A percentile compares a stretch with the other conserved stretches of the same genome.
These are phyloP conservation scores for Drosophila orena DNA, from an alignment of 1,140 invertebrate genomes.

Conservation along the genomic window DNA sequence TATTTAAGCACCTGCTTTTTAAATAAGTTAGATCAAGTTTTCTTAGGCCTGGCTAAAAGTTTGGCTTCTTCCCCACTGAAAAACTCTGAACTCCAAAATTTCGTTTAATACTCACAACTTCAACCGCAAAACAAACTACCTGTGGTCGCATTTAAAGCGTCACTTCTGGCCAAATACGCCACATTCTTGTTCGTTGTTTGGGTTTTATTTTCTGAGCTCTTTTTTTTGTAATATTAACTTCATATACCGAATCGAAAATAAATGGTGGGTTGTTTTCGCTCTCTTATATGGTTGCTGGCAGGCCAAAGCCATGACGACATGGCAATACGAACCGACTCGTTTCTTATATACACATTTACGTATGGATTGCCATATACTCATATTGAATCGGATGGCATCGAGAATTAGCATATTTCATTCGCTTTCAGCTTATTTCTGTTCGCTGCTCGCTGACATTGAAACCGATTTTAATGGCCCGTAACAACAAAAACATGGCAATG, in stretches of 20 bases:
- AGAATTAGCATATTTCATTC: constrained; percentile 77
- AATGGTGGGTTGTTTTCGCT: constrained; percentile 39
- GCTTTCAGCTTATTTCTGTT: constrained; percentile 45
- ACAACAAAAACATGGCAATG: constrained; percentile 53
- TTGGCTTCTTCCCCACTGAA: background rate
- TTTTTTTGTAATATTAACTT: constrained; percentile 19
- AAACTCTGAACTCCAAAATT: constrained; percentile 16
- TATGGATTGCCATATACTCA: constrained; percentile 48
- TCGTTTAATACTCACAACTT: constrained; percentile 18
- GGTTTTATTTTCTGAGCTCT: constrained; percentile 20
- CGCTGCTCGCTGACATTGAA: constrained; percentile 70
- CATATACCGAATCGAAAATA: constrained; percentile 24
- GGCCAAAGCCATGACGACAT: constrained; percentile 71
- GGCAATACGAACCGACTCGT: constrained; percentile 23
- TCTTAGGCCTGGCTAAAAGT: background rate
- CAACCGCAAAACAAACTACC: constrained; percentile 39
- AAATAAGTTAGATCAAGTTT: constrained; percentile 5
- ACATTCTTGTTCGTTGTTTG: constrained; percentile 38
- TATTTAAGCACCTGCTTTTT: background rate
- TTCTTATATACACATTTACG: constrained; percentile 33
- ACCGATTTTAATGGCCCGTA: constrained; percentile 76
- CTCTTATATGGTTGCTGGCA: constrained; percentile 44
- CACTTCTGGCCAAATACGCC: constrained; percentile 43
- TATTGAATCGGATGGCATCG: constrained; percentile 44
- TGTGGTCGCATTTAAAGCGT: constrained; percentile 54